Evolutionary conservation across 2,113 vertebrate species (phyloP).

Genomic region (Salvelinus namaycush): DNA sequence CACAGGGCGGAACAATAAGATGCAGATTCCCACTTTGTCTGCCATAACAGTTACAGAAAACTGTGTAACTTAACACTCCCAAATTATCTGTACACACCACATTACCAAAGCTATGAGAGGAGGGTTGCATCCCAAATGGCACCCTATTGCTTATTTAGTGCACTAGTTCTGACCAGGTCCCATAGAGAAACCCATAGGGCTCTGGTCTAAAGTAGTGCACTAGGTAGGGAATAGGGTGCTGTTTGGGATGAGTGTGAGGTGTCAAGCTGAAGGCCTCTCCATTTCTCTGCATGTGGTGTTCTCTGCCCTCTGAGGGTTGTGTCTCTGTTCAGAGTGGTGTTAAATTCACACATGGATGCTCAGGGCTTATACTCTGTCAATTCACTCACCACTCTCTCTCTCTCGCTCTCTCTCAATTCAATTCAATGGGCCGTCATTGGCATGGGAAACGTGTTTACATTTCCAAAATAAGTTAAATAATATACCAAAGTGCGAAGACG

Average conservation of each 20-base stretch:
- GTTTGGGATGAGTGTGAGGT: background rate
- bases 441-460: no score
- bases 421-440: no score
- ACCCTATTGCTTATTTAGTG: no score
- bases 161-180: no score
- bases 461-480: no score
- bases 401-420: background rate
- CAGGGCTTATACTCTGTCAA: constrained; percentile 17
- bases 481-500: no score
- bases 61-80: constrained; percentile 1
- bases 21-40: background rate
- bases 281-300: constrained; percentile 15
- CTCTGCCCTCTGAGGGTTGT: constrained; percentile 13
- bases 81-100: constrained; percentile 37
- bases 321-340: constrained; percentile 15
- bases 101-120: constrained; percentile 45
- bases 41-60: background rate
- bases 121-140: no score
- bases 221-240: no score
- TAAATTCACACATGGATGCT: constrained; percentile 45
- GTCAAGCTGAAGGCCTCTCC: constrained; percentile 22
- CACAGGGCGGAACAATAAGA: background rate
- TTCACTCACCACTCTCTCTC: background rate
- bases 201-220: no score
- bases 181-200: no score